Base-by-base conservation (phyloP, 2,888 invertebrate genomes). In the Vanessa cardui region DNA sequence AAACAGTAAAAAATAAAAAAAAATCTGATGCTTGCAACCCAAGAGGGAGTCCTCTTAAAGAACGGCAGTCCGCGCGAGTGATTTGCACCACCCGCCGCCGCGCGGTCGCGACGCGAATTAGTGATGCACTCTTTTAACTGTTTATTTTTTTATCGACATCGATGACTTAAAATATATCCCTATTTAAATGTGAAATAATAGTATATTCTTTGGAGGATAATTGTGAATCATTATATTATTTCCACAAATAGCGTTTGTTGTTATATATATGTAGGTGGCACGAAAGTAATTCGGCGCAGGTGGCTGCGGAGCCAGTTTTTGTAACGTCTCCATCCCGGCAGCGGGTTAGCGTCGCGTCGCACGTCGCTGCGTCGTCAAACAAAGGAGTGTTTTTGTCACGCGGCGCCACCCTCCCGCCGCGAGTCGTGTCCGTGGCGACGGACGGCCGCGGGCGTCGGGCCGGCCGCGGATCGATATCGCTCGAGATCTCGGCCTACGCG, bases 41-140 rank as follows among this genome's bases (percentile, higher is more conserved):
- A 79, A 80, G 74, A 76, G 75, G 73, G 76, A 77, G 82, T 78
- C 83, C 83, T 83, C 84, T 86, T 83, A 81, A 88, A 90, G 90
- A 91, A 85, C 89, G 90, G 91, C 88, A 89, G 90, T 92, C 83
- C 90, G 88, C 92, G 92, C 91, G 92, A 90, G 86, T 91, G 92
- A 91, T 89, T 90, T 87, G 92, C 89, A 83, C 91, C 92, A 87
- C 92, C 91, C 90, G 84, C 82, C 81, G 77, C 77, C 81, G 82
- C 86, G 87, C 82, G 89, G 87, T 86, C 90, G 90, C 90, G 89
- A 84, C 86, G 80, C 78, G 78, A 69, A 63, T 77, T 85, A 87
- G 88, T 78, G 90, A 80, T 80, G 89, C 70, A 68, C 71, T 49
- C 52, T 58, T 45, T 60, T 58, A 63, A 61, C 65, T 66, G 72